Conservation (phyloP, 2,888 invertebrate species). For the Heteromurus nitidus region DNA sequence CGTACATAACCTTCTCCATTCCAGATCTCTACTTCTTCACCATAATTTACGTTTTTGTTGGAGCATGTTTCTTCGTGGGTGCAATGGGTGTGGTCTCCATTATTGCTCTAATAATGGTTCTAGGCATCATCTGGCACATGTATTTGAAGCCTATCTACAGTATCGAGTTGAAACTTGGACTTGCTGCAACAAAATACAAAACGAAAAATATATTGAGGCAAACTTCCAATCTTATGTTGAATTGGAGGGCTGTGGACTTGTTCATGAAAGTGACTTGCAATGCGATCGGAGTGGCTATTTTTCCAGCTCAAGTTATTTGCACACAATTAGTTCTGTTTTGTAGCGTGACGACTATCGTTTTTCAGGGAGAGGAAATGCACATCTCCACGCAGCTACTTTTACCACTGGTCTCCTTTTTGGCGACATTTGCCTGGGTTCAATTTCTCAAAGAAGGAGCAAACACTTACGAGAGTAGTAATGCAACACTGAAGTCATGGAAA, state of each 20-base stretch:
- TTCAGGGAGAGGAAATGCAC: background rate
- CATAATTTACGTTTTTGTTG: no score
- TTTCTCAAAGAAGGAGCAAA: conserved; percentile 3
- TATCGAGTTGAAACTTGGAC: background rate
- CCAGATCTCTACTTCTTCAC: conserved; percentile 15
- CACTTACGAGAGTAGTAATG: background rate
- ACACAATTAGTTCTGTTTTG: conserved; percentile 10
- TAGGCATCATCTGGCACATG: background rate
- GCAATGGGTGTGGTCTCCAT: no score
- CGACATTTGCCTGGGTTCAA: conserved; percentile 12
- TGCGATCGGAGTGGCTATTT: background rate
- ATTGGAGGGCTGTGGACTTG: background rate
- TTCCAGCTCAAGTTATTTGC: conserved; percentile 5
- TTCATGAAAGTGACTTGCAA: background rate
- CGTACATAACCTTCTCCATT: background rate
- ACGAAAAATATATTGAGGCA: background rate
- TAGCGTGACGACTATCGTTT: background rate
- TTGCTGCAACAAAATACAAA: background rate
- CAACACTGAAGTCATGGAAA: conserved; percentile 23
- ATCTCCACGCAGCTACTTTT: conserved; percentile 7
- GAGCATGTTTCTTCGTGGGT: no score
- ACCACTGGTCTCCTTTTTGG: background rate
- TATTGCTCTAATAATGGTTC: background rate
- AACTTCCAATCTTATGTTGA: background rate
- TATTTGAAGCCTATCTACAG: conserved; percentile 6